phyloP scores from a whole-genome alignment of 2,888 invertebrate genomes.

The Bruchidius siliquastri region DNA sequence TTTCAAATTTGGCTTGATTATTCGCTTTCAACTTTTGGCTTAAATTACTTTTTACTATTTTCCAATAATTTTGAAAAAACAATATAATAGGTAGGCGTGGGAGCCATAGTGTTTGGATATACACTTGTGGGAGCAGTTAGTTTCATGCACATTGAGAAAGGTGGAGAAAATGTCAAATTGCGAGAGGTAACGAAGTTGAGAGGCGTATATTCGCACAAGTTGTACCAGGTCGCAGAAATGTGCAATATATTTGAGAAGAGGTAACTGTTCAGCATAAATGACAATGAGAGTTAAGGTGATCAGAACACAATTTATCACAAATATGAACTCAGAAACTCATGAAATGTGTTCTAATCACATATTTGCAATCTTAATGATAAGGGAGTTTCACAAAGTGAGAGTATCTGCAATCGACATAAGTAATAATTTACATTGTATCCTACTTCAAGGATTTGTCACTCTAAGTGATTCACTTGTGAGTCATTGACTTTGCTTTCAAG shows the following conservation, averaged over 20 bases:
- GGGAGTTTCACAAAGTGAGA: too few species aligned
- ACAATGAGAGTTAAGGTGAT: not conserved
- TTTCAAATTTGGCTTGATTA: too few species aligned
- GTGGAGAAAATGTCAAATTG: slow-evolving; percentile 28
- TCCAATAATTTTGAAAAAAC: not conserved
- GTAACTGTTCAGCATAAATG: not conserved
- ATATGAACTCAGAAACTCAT: too few species aligned
- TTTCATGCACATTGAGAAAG: slow-evolving; percentile 72
- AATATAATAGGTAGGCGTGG: slow-evolving; percentile 63
- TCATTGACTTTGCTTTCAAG: too few species aligned
- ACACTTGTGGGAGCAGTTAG: slow-evolving; percentile 80
- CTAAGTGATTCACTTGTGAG: too few species aligned
- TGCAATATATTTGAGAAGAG: slow-evolving; percentile 66
- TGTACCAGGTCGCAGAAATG: slow-evolving; percentile 63
- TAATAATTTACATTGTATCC: too few species aligned
- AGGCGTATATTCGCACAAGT: slow-evolving; percentile 54
- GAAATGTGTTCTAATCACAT: too few species aligned
- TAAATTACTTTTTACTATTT: too few species aligned
- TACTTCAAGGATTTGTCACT: too few species aligned
- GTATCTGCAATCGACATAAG: too few species aligned
- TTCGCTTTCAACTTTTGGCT: too few species aligned
- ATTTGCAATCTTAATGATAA: too few species aligned
- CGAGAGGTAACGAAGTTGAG: slow-evolving; percentile 41
- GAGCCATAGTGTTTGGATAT: slow-evolving; percentile 81
- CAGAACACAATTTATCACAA: not conserved